Evolutionary conservation across 2,113 vertebrate species (phyloP).

Genomic region (Xerus inauris): DNA sequence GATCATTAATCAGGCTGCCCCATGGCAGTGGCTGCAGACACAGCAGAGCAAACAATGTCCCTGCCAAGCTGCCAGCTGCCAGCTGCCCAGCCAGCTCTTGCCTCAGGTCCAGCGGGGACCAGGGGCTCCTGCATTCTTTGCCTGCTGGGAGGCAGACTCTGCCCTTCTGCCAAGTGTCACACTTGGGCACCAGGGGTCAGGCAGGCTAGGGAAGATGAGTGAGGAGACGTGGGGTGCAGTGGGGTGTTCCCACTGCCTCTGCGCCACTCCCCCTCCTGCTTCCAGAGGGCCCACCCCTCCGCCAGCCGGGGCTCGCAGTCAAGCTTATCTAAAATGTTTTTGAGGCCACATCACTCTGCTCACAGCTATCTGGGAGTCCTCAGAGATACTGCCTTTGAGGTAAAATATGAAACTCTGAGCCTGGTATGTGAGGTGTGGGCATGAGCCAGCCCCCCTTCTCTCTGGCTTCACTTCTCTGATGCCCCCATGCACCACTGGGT

Average conservation of each 20-base stretch:
- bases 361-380: background rate
- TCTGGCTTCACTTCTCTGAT: background rate
- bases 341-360: background rate
- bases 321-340: background rate
- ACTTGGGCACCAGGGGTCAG: background rate
- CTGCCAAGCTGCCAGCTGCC: slow-evolving; percentile 50
- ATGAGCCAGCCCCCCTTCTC: background rate
- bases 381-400: background rate
- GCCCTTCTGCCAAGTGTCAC: background rate
- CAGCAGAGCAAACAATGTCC: background rate
- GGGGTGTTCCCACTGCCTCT: background rate
- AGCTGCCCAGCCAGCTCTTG: slow-evolving; percentile 49
- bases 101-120: background rate
- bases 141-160: background rate
- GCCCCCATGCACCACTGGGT: background rate
- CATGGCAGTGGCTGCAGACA: background rate
- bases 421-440: background rate
- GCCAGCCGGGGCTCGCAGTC: background rate
- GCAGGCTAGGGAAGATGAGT: background rate
- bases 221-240: background rate
- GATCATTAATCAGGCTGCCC: slow-evolving; percentile 48
- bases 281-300: background rate
- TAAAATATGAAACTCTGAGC: background rate
- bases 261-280: background rate
- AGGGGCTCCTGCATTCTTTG: background rate